Conservation (phyloP, 1,140 invertebrate species). For the Hyles euphorbiae region DNA sequence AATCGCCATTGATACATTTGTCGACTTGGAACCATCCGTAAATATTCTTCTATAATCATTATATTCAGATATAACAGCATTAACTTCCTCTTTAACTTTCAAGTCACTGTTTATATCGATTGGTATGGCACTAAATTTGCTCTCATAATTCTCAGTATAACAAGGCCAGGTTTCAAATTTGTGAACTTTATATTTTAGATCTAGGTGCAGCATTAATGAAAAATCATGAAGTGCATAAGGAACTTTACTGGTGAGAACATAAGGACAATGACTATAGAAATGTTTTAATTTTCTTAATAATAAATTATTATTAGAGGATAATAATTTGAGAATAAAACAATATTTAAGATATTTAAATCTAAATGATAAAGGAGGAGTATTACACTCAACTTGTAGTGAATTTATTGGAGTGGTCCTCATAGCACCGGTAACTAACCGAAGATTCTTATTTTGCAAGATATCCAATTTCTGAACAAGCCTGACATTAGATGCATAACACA, state of each 20-base stretch:
- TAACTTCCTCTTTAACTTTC: neutral
- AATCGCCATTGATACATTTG: neutral
- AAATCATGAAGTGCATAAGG: neutral
- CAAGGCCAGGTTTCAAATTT: neutral
- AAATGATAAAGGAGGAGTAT: conserved; percentile 1
- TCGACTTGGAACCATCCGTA: neutral
- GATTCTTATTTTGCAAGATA: neutral
- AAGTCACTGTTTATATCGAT: neutral
- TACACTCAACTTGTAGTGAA: neutral
- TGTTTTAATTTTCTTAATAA: neutral
- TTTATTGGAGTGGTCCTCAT: conserved; percentile 1
- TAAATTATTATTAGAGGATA: neutral
- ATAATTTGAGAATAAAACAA: neutral
- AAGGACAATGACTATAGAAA: neutral
- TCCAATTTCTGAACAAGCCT: neutral
- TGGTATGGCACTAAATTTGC: neutral
- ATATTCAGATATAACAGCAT: neutral
- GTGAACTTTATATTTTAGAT: neutral
- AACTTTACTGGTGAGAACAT: neutral
- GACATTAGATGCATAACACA: neutral
- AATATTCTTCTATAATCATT: neutral
- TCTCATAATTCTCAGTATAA: neutral
- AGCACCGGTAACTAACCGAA: neutral
- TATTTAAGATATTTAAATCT: neutral
- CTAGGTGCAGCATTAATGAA: neutral